phyloP scores from a whole-genome alignment of 2,113 vertebrate genomes.

The Laticauda laticaudata region DNA sequence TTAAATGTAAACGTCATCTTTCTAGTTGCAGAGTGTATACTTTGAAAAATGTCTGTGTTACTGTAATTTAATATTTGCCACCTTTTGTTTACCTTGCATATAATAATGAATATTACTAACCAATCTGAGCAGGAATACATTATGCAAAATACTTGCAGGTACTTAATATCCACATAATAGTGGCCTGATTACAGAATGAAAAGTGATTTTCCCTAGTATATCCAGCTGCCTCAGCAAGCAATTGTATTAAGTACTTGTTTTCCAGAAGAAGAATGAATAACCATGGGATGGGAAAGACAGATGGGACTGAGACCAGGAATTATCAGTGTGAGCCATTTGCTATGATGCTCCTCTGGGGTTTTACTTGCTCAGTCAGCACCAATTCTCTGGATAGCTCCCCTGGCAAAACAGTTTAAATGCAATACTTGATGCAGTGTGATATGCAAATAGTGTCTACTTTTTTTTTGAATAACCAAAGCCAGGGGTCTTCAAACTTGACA shows the following conservation, averaged over 20 bases:
- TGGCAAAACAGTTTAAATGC: background rate
- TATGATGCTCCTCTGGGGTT: background rate
- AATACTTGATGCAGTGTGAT: background rate
- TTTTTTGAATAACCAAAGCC: background rate
- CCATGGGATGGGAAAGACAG: background rate
- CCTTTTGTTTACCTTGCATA: background rate
- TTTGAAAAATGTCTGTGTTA: background rate
- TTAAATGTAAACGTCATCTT: background rate
- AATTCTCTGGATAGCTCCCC: conserved; percentile 21
- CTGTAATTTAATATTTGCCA: background rate
- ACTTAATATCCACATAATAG: background rate
- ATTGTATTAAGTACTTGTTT: background rate
- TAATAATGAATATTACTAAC: background rate
- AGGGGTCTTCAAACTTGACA: too few species aligned
- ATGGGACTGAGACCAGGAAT: background rate
- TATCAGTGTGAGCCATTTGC: background rate
- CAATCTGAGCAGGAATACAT: background rate
- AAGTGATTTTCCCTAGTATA: background rate
- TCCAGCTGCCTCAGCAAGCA: background rate
- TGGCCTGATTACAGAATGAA: background rate
- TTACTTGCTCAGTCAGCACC: conserved; percentile 28
- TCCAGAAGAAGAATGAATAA: background rate
- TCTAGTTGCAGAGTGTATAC: background rate
- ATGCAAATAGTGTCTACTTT: background rate
- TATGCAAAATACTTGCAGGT: background rate